phyloP scores from a whole-genome alignment of 1,140 invertebrate genomes.

The Prorops nasuta region DNA sequence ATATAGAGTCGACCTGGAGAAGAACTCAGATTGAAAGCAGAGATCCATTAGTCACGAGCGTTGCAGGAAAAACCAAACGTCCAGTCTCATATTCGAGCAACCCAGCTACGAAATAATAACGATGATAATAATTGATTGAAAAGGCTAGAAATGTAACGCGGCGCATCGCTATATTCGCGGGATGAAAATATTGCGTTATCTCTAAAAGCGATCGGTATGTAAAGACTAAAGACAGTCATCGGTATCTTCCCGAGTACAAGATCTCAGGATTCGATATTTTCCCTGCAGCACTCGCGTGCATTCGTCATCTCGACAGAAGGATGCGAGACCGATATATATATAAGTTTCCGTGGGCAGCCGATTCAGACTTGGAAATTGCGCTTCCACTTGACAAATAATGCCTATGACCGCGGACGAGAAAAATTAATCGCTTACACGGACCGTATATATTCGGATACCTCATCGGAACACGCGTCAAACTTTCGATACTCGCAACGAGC shows the following conservation, averaged over 20 bases:
- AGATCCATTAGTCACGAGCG: too few species aligned
- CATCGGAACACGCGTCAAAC: too few species aligned
- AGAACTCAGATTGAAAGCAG: too few species aligned
- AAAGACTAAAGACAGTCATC: constrained; percentile 17
- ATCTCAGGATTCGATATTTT: constrained; percentile 18
- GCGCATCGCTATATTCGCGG: neutral
- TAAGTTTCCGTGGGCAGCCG: neutral
- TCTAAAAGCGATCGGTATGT: constrained; percentile 8
- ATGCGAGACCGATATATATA: constrained; percentile 9
- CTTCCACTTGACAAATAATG: neutral
- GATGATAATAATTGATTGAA: too few species aligned
- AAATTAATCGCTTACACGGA: too few species aligned
- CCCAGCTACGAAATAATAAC: too few species aligned
- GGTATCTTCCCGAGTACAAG: constrained; percentile 7
- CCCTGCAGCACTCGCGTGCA: constrained; percentile 6
- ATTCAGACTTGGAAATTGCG: neutral
- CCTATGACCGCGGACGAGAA: neutral
- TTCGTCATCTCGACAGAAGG: constrained; percentile 18
- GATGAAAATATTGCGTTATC: too few species aligned
- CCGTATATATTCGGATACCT: too few species aligned
- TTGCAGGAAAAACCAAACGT: too few species aligned
- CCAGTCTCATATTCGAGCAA: too few species aligned
- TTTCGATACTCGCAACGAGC: too few species aligned
- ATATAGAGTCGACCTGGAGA: too few species aligned
- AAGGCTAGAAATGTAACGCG: neutral